phyloP scores from a whole-genome alignment of 2,113 vertebrate species.

The Neopipo cinnamomea region DNA sequence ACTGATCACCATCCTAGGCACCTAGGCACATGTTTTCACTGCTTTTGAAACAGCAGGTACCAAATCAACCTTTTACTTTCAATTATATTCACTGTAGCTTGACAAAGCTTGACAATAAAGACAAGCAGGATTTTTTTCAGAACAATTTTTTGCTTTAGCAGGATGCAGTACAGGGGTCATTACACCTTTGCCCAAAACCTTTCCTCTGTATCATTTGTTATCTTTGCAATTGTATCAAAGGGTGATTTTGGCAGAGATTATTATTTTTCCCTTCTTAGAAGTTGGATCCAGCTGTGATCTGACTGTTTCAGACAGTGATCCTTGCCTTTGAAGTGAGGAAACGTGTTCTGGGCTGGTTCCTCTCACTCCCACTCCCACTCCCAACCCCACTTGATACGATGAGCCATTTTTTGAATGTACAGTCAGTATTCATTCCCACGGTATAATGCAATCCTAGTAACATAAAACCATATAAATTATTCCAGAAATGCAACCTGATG shows the following conservation, averaged over 20 bases:
- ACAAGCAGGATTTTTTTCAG: not conserved
- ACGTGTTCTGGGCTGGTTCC: not conserved
- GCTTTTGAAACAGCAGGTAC: not conserved
- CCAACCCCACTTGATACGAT: not conserved
- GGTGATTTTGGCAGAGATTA: not conserved
- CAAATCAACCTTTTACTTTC: not conserved
- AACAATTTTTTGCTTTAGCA: not conserved
- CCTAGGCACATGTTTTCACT: not conserved
- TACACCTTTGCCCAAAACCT: not conserved
- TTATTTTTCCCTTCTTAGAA: conserved; percentile 34
- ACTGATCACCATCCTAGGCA: not conserved
- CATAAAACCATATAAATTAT: not conserved
- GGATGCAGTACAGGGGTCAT: not conserved
- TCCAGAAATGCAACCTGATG: not conserved
- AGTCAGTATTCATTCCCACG: not conserved
- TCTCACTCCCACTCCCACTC: not conserved
- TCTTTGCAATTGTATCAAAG: conserved; percentile 25
- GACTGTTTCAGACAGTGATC: not conserved
- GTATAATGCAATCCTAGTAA: not conserved
- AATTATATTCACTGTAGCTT: not conserved
- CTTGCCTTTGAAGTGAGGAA: conserved; percentile 51
- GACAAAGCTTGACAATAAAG: not conserved
- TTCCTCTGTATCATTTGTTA: not conserved
- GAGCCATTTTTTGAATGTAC: not conserved
- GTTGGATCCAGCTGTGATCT: conserved; percentile 30